Percentiles rank a stretch among this genome's conserved stretches.
phyloP scores from a whole-genome alignment of 2,113 vertebrate genomes.

The Orthonyx spaldingii region DNA sequence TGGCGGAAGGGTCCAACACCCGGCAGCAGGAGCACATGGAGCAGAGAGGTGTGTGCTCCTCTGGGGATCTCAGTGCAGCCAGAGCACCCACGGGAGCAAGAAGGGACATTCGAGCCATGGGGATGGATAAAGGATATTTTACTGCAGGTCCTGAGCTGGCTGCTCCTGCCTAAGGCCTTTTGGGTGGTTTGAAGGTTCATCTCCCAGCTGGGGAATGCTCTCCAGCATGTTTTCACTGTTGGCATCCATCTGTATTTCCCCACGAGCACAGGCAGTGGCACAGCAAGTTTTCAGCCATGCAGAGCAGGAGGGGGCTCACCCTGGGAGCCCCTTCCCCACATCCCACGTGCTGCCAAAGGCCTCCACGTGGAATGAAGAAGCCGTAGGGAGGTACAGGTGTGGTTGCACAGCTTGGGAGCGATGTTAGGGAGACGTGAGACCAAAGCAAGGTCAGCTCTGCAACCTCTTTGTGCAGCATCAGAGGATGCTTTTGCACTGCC shows the following conservation, averaged over 20 bases:
- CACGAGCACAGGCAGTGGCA: background rate
- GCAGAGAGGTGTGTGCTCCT: background rate
- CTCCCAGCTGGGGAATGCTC: background rate
- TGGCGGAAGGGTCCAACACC: background rate
- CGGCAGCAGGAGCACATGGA: accelerated
- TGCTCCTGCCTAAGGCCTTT: background rate
- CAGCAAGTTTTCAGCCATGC: background rate
- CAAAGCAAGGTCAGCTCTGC: background rate
- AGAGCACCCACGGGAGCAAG: background rate
- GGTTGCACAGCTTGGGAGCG: background rate
- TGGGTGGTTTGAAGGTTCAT: background rate
- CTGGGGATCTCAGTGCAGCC: background rate
- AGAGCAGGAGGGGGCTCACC: background rate
- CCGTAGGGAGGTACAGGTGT: background rate
- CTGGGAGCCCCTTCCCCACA: background rate
- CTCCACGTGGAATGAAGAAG: accelerated
- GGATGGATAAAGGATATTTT: background rate
- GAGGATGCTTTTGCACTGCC: background rate
- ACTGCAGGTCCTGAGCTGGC: background rate
- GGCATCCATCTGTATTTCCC: background rate
- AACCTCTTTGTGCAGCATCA: background rate
- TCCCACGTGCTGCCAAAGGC: background rate
- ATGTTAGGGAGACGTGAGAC: background rate
- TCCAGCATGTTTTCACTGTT: background rate
- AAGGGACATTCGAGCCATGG: background rate